Evolutionary conservation across 1,140 invertebrate genomes (phyloP).

Genomic region (Atta colombica): DNA sequence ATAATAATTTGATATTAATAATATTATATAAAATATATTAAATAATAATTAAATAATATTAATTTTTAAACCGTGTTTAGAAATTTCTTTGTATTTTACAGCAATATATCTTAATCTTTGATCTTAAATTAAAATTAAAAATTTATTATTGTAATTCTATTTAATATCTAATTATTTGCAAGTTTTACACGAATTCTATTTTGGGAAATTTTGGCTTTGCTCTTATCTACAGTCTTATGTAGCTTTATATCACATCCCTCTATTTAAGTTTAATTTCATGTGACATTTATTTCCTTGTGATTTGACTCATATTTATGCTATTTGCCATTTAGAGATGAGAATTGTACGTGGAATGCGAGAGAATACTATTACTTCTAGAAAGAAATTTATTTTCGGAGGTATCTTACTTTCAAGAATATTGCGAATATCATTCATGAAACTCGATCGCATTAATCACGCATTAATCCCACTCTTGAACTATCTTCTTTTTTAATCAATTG

Average conservation of each 20-base stretch:
- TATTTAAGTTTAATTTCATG: slow-evolving; percentile 26
- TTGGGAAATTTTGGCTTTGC: not conserved
- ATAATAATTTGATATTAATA: not conserved
- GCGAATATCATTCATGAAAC: not conserved
- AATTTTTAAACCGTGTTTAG: not conserved
- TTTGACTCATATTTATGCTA: not conserved
- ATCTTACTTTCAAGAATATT: not conserved
- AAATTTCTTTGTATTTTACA: not conserved
- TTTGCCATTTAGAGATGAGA: slow-evolving; percentile 31
- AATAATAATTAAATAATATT: too few species aligned
- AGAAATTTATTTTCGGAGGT: not conserved
- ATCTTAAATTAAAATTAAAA: not conserved
- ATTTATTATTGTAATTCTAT: not conserved
- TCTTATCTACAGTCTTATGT: not conserved
- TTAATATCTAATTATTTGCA: not conserved
- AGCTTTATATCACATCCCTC: not conserved
- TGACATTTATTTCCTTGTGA: slow-evolving; percentile 11
- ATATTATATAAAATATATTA: too few species aligned
- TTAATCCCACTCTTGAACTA: slow-evolving; percentile 37
- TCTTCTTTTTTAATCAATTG: not conserved
- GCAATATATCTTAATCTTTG: not conserved
- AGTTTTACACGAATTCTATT: not conserved
- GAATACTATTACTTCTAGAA: not conserved
- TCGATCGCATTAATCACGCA: not conserved
- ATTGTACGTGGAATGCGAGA: not conserved